Percentiles rank a stretch among this genome's conserved stretches.
phyloP scores from a whole-genome alignment of 2,113 vertebrate species.

The Lepisosteus oculatus region DNA sequence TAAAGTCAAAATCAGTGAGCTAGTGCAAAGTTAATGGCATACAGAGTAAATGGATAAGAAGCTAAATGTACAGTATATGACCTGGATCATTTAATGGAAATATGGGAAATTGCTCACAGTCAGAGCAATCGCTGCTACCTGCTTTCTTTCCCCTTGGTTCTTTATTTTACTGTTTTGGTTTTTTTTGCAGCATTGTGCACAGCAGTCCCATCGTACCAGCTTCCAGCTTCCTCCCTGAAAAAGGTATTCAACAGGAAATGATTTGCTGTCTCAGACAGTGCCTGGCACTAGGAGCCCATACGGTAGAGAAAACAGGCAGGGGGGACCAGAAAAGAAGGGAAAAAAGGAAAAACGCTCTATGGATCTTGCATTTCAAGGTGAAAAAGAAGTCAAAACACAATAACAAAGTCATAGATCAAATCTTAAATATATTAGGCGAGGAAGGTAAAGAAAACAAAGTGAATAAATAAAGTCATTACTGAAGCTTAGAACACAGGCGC shows the following conservation, averaged over 20 bases:
- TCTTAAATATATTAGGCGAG: conserved; percentile 67
- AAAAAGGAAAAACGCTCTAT: conserved; percentile 17
- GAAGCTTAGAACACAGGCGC: conserved; percentile 85
- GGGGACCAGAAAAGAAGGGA: conserved; percentile 4
- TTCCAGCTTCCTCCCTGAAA: background rate
- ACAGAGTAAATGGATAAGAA: background rate
- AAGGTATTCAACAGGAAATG: conserved; percentile 18
- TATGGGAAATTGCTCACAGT: too few relatives aligned
- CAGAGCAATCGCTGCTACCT: background rate
- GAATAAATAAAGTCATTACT: conserved; percentile 84
- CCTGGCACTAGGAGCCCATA: conserved; percentile 6
- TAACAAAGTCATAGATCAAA: conserved; percentile 80
- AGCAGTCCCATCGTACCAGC: too few relatives aligned
- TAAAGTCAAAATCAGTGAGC: background rate
- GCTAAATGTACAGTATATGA: background rate
- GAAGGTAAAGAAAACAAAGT: conserved; percentile 68
- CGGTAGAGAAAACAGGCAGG: conserved; percentile 7
- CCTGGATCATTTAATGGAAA: too few relatives aligned
- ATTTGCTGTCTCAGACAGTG: conserved; percentile 20
- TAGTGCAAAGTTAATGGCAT: conserved; percentile 13
- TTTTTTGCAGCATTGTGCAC: background rate
- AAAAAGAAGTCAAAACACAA: conserved; percentile 79
- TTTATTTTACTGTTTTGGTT: background rate
- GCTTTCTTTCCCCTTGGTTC: conserved; percentile 2
- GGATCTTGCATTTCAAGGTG: conserved; percentile 88